A percentile compares a stretch with the other conserved stretches of the same genome.
These are phyloP conservation scores for Kryphioiulus occultus DNA, from an alignment of 2,888 invertebrate species.

Conservation along the genomic window DNA sequence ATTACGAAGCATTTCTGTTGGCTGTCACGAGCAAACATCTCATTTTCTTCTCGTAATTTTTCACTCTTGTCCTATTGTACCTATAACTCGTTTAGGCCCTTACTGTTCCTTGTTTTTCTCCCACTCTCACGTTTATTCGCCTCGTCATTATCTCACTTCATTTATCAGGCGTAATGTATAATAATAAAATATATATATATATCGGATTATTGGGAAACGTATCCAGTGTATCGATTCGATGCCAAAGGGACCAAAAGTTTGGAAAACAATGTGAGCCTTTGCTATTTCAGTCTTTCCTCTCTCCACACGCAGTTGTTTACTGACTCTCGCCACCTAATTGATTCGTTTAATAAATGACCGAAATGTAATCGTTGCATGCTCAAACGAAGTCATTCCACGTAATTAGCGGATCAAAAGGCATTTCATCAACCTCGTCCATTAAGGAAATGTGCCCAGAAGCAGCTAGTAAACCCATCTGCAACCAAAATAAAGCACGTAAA, in stretches of 20 bases:
- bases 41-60: conserved; percentile 7
- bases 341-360: conserved; percentile 16
- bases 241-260: background rate
- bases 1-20: conserved; percentile 23
- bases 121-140: background rate
- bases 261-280: background rate
- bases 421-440: background rate
- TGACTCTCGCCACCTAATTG: conserved; percentile 7
- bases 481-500: background rate
- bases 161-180: conserved; percentile 9
- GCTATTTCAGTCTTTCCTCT: background rate
- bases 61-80: background rate
- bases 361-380: conserved; percentile 13
- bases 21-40: conserved; percentile 12
- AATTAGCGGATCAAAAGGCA: conserved; percentile 2
- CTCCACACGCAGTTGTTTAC: background rate
- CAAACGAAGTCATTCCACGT: conserved; percentile 23
- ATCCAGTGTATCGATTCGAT: background rate
- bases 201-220: background rate
- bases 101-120: background rate
- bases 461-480: background rate
- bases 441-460: background rate
- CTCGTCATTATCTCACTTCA: conserved; percentile 17
- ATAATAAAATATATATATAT: background rate
- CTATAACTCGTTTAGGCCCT: background rate